These are phyloP conservation scores for Dichetophora obliterata DNA, from an alignment of 2,888 invertebrate genomes.

Conservation along the genomic window DNA sequence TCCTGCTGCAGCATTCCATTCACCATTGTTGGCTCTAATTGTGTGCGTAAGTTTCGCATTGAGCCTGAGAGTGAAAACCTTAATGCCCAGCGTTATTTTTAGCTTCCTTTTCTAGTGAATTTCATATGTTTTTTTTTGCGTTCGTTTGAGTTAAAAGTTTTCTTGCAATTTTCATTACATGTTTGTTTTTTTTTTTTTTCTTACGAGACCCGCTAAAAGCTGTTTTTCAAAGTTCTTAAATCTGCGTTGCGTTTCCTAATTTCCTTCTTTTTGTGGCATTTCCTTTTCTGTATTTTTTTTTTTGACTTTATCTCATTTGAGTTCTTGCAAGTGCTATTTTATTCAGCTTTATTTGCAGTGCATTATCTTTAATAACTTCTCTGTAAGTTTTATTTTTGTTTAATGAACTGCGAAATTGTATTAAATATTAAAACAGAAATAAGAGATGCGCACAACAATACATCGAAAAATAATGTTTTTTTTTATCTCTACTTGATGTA, in stretches of 20 bases:
- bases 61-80: background rate
- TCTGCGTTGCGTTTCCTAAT: slow-evolving; percentile 41
- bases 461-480: background rate
- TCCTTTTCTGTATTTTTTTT: background rate
- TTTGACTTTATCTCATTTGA: background rate
- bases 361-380: slow-evolving; percentile 39
- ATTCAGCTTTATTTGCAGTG: slow-evolving; percentile 33
- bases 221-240: slow-evolving; percentile 42
- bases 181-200: background rate
- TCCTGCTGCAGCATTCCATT: slow-evolving; percentile 18
- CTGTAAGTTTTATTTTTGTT: slow-evolving; percentile 12
- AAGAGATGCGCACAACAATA: slow-evolving; percentile 10
- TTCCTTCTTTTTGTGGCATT: slow-evolving; percentile 23
- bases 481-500: too few relatives aligned
- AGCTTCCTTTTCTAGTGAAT: background rate
- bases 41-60: slow-evolving; percentile 25
- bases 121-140: background rate
- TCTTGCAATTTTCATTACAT: background rate
- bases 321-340: background rate
- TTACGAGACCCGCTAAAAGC: slow-evolving; percentile 33
- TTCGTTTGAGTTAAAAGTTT: background rate
- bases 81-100: slow-evolving; percentile 27
- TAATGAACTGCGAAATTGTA: slow-evolving; percentile 46
- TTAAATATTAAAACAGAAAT: slow-evolving; percentile 40
- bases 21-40: slow-evolving; percentile 28